Conservation (phyloP, 2,888 invertebrate genomes). For the Cyrtodaria siliqua region DNA sequence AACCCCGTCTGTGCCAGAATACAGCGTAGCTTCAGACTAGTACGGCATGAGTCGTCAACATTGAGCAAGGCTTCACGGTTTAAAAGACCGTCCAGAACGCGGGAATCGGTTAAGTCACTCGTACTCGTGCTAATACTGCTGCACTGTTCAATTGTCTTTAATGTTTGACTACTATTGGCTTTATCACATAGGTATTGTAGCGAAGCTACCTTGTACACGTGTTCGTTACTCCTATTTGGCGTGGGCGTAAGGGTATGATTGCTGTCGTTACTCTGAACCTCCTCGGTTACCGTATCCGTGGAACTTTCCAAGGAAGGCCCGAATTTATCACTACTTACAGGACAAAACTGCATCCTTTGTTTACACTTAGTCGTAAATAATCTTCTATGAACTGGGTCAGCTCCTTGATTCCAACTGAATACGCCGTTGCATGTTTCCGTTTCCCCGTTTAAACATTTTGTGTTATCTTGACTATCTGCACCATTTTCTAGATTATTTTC, state of each 20-base stretch:
- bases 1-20: slow-evolving; percentile 57
- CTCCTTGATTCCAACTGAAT: slow-evolving; percentile 8
- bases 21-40: slow-evolving; percentile 65
- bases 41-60: slow-evolving; percentile 24
- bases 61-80: slow-evolving; percentile 47
- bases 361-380: slow-evolving; percentile 27
- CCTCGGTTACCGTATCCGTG: slow-evolving; percentile 87
- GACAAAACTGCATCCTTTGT: slow-evolving; percentile 28
- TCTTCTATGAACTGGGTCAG: slow-evolving; percentile 29
- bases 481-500: slow-evolving; percentile 20
- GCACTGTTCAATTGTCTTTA: slow-evolving; percentile 63
- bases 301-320: slow-evolving; percentile 86
- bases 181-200: slow-evolving; percentile 60
- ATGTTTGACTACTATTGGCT: slow-evolving; percentile 32
- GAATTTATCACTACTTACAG: slow-evolving; percentile 70
- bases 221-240: slow-evolving; percentile 5
- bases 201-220: slow-evolving; percentile 46
- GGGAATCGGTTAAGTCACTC: slow-evolving; percentile 83
- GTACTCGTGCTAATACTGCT: slow-evolving; percentile 84
- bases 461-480: slow-evolving; percentile 29
- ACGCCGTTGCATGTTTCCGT: slow-evolving; percentile 20
- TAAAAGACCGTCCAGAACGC: slow-evolving; percentile 60
- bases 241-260: slow-evolving; percentile 36
- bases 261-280: slow-evolving; percentile 40
- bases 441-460: neutral